Conservation (phyloP, 2,888 invertebrate genomes). For the Mythimna vitellina region DNA sequence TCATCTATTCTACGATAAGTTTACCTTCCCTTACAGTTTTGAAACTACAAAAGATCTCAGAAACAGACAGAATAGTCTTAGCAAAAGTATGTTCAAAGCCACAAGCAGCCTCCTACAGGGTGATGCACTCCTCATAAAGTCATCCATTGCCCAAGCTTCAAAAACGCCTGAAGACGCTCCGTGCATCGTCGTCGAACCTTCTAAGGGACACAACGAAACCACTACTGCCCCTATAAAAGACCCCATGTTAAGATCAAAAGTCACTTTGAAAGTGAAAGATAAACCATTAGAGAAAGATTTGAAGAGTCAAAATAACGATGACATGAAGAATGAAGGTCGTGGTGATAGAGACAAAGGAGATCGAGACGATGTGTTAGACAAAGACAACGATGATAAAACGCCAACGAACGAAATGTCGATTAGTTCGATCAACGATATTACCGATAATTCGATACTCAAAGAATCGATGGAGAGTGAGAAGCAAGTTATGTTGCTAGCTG, state of each 20-base stretch:
- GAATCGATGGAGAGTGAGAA: slow-evolving; percentile 89
- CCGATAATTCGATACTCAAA: slow-evolving; percentile 86
- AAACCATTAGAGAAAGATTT: slow-evolving; percentile 81
- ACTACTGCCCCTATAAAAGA: slow-evolving; percentile 61
- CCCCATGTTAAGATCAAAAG: slow-evolving; percentile 75
- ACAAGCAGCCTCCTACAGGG: slow-evolving; percentile 85
- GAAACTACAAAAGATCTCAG: slow-evolving; percentile 87
- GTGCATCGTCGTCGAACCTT: slow-evolving; percentile 75
- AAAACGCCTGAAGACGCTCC: slow-evolving; percentile 82
- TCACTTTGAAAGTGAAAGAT: slow-evolving; percentile 81
- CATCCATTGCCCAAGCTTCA: slow-evolving; percentile 78
- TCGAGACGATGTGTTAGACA: slow-evolving; percentile 78
- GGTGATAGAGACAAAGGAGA: slow-evolving; percentile 77
- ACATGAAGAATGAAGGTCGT: slow-evolving; percentile 77
- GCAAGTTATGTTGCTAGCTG: slow-evolving; percentile 84
- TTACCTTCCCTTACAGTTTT: slow-evolving; percentile 68
- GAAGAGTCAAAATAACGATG: slow-evolving; percentile 82
- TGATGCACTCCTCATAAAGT: slow-evolving; percentile 85
- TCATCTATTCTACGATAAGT: not conserved
- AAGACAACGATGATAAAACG: slow-evolving; percentile 84
- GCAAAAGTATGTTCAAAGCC: slow-evolving; percentile 87
- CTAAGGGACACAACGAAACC: slow-evolving; percentile 64
- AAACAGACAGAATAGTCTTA: slow-evolving; percentile 86
- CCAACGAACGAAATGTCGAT: slow-evolving; percentile 88
- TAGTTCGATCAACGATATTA: slow-evolving; percentile 87